Evolutionary conservation across 2,888 invertebrate genomes (phyloP), one percentile per base, ranked within the genome.

Genomic region (Heliconius hortense): DNA sequence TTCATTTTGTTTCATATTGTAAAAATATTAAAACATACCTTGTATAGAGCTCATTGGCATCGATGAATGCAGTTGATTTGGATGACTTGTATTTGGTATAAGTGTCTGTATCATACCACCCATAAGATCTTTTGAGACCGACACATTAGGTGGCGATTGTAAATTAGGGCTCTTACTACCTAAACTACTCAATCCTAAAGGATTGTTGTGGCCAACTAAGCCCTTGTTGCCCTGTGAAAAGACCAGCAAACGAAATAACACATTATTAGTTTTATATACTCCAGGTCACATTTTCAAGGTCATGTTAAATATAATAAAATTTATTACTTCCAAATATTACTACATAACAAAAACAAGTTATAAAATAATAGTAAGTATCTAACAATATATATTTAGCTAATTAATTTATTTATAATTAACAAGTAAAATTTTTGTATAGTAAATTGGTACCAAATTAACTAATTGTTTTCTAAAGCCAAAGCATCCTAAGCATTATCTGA

Each of bases 111-210:
- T 95, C 87, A 94, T 90, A 76, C 94, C 94, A 86, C 96, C 96
- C 91, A 97, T 96, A 81, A 97, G 96, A 82, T 97, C 96, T 91
- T 97, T 97, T 81, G 96, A 96, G 79, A 96, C 96, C 79, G 96
- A 96, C 82, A 97, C 96, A 85, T 97, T 97, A 69, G 97, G 97
- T 76, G 97, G 97, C 74, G 97, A 97, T 89, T 97, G 97, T 87
- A 97, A 93, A 87, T 96, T 97, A 80, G 97, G 97, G 89, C 97
- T 97, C 89, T 97, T 97, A 91, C 95, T 97, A 80, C 97, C 97
- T 88, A 97, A 93, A 84, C 96, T 96, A 86, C 96, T 96, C 89
- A 96, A 95, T 79, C 96, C 95, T 94, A 97, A 95, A 72, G 96
- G 95, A 86, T 97, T 95, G 87, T 97, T 95, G 82, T 96, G 95